A percentile compares a stretch with the other conserved stretches of the same genome.
phyloP scores from a whole-genome alignment of 2,888 invertebrate genomes.

The Parnassius orleans region DNA sequence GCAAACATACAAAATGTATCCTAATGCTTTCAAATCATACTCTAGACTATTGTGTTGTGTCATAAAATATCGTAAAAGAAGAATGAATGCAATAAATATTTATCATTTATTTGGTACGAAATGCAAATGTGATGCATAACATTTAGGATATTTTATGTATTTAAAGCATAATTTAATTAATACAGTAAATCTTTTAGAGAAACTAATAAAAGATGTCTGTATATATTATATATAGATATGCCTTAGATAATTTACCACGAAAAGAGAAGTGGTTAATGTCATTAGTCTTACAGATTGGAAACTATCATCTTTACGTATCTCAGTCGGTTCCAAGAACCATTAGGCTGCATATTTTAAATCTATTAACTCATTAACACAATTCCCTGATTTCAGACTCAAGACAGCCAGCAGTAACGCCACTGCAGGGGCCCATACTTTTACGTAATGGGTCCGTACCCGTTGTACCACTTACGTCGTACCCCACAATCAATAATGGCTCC shows the following conservation, averaged over 20 bases:
- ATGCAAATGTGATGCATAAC: slow-evolving; percentile 10
- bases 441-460: slow-evolving; percentile 93
- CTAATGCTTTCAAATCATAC: slow-evolving; percentile 1
- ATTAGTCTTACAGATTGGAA: too few relatives aligned
- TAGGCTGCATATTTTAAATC: too few relatives aligned
- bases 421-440: slow-evolving; percentile 92
- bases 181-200: too few relatives aligned
- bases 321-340: too few relatives aligned
- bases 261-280: too few relatives aligned
- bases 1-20: slow-evolving; percentile 6
- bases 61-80: slow-evolving; percentile 1
- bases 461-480: slow-evolving; percentile 92
- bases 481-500: slow-evolving; percentile 91
- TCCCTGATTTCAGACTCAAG: slow-evolving; percentile 55
- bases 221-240: too few relatives aligned
- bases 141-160: not conserved
- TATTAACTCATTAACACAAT: too few relatives aligned
- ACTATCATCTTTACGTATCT: too few relatives aligned
- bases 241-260: too few relatives aligned
- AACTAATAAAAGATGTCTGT: too few relatives aligned
- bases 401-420: slow-evolving; percentile 87
- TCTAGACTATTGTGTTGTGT: slow-evolving; percentile 1
- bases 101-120: not conserved
- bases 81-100: not conserved
- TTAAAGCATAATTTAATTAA: too few relatives aligned